These are phyloP conservation scores for Nephrotoma guestfalica DNA, from an alignment of 2,888 invertebrate species.

Conservation along the genomic window DNA sequence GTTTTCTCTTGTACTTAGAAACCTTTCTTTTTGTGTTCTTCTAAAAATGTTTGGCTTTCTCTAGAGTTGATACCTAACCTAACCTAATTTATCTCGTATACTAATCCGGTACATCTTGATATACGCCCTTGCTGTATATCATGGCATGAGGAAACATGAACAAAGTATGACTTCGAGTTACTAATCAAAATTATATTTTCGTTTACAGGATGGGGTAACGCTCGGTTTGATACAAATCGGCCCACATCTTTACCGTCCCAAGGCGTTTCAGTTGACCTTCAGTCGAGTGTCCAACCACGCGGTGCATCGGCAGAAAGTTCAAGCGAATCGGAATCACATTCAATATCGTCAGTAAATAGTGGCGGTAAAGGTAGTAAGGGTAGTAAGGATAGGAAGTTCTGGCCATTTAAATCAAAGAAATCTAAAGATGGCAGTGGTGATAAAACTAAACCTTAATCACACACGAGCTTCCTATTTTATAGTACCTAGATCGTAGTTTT, in stretches of 20 bases:
- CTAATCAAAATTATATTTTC: not conserved
- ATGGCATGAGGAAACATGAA: not conserved
- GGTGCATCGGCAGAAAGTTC: slow-evolving; percentile 31
- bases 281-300: slow-evolving; percentile 20
- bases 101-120: not conserved
- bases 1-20: not conserved
- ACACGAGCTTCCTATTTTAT: not conserved
- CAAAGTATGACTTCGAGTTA: not conserved
- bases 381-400: slow-evolving; percentile 22
- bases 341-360: slow-evolving; percentile 30
- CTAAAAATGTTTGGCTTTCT: not conserved
- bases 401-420: slow-evolving; percentile 29
- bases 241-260: slow-evolving; percentile 22
- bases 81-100: not conserved
- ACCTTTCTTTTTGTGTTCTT: not conserved
- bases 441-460: not conserved
- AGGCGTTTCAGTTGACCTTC: slow-evolving; percentile 21
- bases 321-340: slow-evolving; percentile 33
- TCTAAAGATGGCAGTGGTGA: not conserved
- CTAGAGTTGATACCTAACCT: not conserved
- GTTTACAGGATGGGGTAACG: slow-evolving; percentile 28
- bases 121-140: not conserved
- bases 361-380: slow-evolving; percentile 18
- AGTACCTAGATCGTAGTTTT: not conserved
- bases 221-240: slow-evolving; percentile 27